Conservation (phyloP, 2,113 vertebrate genomes). For the Prionailurus viverrinus region DNA sequence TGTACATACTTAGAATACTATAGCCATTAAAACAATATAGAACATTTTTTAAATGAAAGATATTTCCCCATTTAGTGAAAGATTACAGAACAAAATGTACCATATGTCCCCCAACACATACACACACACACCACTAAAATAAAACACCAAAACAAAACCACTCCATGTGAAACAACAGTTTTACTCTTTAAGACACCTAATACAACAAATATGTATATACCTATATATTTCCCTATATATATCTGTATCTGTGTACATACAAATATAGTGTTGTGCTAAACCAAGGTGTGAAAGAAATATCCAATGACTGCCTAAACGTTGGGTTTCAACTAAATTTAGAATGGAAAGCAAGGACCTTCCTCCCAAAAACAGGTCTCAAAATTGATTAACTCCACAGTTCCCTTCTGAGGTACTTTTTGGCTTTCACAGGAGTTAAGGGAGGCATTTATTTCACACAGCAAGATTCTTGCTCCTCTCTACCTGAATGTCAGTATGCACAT, state of each 20-base stretch:
- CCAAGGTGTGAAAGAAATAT: conserved; percentile 22
- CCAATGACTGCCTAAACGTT: not conserved
- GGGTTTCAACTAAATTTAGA: conserved; percentile 29
- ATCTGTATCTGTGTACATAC: no score
- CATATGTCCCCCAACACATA: not conserved
- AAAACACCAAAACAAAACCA: not conserved
- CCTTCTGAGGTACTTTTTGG: not conserved
- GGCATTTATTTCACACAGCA: not conserved
- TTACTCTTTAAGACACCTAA: not conserved
- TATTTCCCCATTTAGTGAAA: not conserved
- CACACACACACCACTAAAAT: not conserved
- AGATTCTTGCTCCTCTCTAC: not conserved
- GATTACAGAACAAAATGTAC: conserved; percentile 40
- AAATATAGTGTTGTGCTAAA: not conserved
- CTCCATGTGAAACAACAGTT: not conserved
- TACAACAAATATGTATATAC: not conserved
- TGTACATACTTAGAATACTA: not conserved
- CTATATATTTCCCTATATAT: not conserved
- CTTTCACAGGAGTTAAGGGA: not conserved
- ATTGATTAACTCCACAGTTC: not conserved
- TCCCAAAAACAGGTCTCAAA: not conserved
- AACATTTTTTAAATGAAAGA: conserved; percentile 18
- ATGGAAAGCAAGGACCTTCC: not conserved
- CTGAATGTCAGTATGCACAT: not conserved
- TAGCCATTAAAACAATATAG: conserved; percentile 20